phyloP scores from a whole-genome alignment of 2,113 vertebrate species.

The cat (Felis catus) region DNA sequence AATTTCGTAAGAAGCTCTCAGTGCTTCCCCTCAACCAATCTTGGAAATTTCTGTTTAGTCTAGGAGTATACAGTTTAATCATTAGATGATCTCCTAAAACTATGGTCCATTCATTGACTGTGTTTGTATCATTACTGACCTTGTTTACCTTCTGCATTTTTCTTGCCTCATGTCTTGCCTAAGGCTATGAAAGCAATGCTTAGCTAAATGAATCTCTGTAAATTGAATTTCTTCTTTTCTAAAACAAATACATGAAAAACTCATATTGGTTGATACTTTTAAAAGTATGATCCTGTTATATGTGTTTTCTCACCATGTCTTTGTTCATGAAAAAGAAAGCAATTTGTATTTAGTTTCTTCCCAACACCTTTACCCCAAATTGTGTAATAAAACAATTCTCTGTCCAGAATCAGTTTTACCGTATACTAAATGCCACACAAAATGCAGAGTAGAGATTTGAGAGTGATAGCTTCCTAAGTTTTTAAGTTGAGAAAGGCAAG shows the following conservation, averaged over 20 bases:
- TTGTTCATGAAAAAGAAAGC: not conserved
- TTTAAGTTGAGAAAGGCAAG: not conserved
- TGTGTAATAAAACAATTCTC: not conserved
- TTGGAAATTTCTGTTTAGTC: not conserved
- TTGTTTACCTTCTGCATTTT: not conserved
- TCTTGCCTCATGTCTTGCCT: not conserved
- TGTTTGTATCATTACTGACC: not conserved
- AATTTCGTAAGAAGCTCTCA: not conserved
- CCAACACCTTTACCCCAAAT: not conserved
- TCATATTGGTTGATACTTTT: not conserved
- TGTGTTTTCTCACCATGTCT: not conserved
- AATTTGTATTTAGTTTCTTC: not conserved
- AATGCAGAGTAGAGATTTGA: not conserved
- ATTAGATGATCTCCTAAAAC: not conserved
- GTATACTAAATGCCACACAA: not conserved
- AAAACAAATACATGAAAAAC: not conserved
- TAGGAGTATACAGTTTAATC: not conserved
- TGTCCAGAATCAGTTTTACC: not conserved
- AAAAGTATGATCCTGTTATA: not conserved
- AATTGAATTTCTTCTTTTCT: not conserved
- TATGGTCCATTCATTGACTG: not conserved
- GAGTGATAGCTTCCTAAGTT: not conserved
- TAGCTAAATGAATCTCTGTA: not conserved
- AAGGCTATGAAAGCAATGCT: not conserved
- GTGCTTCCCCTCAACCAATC: not conserved